Evolutionary conservation across 2,888 invertebrate species (phyloP).

Genomic region (Schizotus pectinicornis): DNA sequence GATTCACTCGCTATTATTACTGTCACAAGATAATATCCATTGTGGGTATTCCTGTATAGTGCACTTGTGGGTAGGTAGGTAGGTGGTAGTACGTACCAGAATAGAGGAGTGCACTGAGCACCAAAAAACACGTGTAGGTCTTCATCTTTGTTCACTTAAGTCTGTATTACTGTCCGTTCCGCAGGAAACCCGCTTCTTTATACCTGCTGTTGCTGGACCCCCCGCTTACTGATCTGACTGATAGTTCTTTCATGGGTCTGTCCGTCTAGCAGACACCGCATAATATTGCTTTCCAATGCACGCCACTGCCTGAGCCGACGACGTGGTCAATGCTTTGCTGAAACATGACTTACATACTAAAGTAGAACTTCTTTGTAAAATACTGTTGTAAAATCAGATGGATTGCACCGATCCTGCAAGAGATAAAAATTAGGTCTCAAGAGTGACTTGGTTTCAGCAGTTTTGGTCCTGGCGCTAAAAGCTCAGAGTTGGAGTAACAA

Average conservation of each 20-base stretch:
- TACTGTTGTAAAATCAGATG: not conserved
- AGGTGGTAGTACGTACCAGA: slow-evolving; percentile 52
- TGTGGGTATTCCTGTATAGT: slow-evolving; percentile 1
- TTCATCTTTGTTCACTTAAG: slow-evolving; percentile 51
- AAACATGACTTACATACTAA: slow-evolving; percentile 21
- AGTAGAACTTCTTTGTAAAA: slow-evolving; percentile 1
- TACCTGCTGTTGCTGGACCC: slow-evolving; percentile 44
- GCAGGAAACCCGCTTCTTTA: slow-evolving; percentile 52
- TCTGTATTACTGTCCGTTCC: slow-evolving; percentile 48
- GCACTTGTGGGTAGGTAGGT: slow-evolving; percentile 31
- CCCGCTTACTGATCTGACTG: slow-evolving; percentile 34
- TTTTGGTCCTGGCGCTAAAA: too few relatives aligned
- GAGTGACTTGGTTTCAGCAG: too few relatives aligned
- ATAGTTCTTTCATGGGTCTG: slow-evolving; percentile 34
- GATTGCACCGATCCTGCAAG: not conserved
- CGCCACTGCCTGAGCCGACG: slow-evolving; percentile 28
- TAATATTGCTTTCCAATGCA: slow-evolving; percentile 30
- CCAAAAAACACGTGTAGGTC: slow-evolving; percentile 56
- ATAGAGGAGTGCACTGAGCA: slow-evolving; percentile 56
- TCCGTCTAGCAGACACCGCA: not conserved
- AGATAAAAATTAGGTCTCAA: too few relatives aligned
- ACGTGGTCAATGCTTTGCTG: slow-evolving; percentile 11
- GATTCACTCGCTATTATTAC: too few relatives aligned
- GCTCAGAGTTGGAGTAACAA: too few relatives aligned
- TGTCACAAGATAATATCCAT: too few relatives aligned